Conservation (phyloP, 2,797 vertebrate species). For the Hafferia zeledoni region DNA sequence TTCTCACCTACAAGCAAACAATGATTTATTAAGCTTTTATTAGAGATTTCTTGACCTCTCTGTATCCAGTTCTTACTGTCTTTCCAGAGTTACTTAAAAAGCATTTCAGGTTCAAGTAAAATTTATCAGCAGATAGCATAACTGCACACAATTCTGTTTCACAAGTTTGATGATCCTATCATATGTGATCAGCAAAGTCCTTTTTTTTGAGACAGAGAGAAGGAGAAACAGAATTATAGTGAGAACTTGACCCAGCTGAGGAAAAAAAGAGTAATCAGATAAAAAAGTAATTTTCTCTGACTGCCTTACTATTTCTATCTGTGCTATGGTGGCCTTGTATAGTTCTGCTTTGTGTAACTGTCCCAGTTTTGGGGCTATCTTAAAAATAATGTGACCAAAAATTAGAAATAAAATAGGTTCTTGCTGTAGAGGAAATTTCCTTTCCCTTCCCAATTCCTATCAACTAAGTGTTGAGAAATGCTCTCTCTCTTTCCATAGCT, state of each 20-base stretch:
- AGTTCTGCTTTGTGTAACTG: background rate
- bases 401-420: background rate
- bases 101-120: background rate
- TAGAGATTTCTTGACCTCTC: background rate
- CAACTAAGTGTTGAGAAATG: background rate
- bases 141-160: background rate
- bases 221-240: background rate
- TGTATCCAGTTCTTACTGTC: background rate
- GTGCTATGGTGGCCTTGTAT: background rate
- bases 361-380: background rate
- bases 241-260: background rate
- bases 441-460: background rate
- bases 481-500: background rate
- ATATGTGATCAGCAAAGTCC: background rate
- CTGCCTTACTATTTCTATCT: background rate
- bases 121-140: background rate
- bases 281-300: conserved; percentile 6
- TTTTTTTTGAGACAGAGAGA: background rate
- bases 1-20: background rate
- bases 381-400: background rate
- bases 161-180: background rate
- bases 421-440: background rate
- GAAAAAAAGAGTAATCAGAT: background rate
- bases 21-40: background rate
- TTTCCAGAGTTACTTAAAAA: background rate